Base-by-base conservation (phyloP, 2,797 vertebrate species). In the Thalassophryne amazonica region DNA sequence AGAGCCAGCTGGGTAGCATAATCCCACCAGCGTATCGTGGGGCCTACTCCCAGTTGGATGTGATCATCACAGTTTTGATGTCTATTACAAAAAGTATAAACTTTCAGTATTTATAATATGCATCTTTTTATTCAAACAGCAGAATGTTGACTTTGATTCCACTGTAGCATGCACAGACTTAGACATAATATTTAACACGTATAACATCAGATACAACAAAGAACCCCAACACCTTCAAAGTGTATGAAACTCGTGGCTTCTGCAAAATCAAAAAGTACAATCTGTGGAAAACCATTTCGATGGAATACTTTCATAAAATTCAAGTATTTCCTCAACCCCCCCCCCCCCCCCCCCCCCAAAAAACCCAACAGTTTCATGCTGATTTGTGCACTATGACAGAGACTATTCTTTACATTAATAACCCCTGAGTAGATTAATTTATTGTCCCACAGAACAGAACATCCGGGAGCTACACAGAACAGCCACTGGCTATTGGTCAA, bases 251-350 rank as follows among this genome's bases (percentile, higher is more conserved):
- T 10, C 29, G 51, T 34, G 41, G 64, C 39, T 55, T 33, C 16
- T 62, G 53, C 31, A 61, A 66, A 56, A 58, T 32, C 41, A 21
- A 48, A 73, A 63, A 70, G 56, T 56, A 59, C 63, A 67, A 60
- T 41, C 34, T 50, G 69, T 65, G 68, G 57, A 72, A 71, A 79
- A 29, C 51, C 61, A 55, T 45, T 10, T 33, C 29, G 47, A 70
- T 24, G 38, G 45, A 52, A 68, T 50, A 59, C 63, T 64, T 73
- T 69, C 76, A 49, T 42, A 27, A 65, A 69, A 65, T 84, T 85
- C 78, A 85, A 82, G 81, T 86, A 78, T 82, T 67, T 60, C 30
- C n/a, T n/a, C n/a, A n/a, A n/a, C n/a, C n/a, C n/a, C n/a, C n/a
- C n/a, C n/a, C n/a, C n/a, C n/a, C n/a, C n/a, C n/a, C n/a, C n/a